phyloP scores from a whole-genome alignment of 2,888 invertebrate genomes.

The Plebejus anna region DNA sequence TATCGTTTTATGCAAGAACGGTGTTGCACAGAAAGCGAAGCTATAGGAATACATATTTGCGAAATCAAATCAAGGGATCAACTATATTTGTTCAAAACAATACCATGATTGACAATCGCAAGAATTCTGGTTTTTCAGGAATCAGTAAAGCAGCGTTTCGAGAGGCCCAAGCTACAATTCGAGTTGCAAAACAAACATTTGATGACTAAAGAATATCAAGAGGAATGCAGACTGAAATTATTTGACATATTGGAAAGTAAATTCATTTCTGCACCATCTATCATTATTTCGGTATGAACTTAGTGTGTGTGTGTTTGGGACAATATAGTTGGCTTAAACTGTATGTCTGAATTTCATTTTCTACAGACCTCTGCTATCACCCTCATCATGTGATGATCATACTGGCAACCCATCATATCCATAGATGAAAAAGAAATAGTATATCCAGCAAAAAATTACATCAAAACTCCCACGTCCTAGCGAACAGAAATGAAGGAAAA shows the following conservation, averaged over 20 bases:
- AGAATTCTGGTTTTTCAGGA: constrained; percentile 1
- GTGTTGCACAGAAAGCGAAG: background rate
- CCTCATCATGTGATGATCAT: too few relatives aligned
- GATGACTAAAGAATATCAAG: background rate
- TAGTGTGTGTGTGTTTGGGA: too few relatives aligned
- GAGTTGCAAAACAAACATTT: background rate
- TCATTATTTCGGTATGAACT: too few relatives aligned
- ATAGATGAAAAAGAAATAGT: too few relatives aligned
- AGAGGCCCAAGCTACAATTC: background rate
- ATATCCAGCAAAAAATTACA: too few relatives aligned
- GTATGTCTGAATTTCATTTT: too few relatives aligned
- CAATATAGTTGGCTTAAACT: too few relatives aligned
- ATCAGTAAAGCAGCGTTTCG: constrained; percentile 3
- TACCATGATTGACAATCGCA: background rate
- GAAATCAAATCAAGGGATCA: background rate
- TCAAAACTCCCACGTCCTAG: too few relatives aligned
- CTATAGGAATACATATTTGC: background rate
- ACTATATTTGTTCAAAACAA: background rate
- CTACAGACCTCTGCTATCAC: too few relatives aligned
- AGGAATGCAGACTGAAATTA: background rate
- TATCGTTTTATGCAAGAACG: background rate
- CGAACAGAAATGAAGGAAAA: too few relatives aligned
- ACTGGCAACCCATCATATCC: too few relatives aligned
- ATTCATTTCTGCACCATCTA: too few relatives aligned
- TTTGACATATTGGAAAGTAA: background rate